Base-by-base conservation (phyloP, 1,140 invertebrate species). In the Camponotus floridanus region DNA sequence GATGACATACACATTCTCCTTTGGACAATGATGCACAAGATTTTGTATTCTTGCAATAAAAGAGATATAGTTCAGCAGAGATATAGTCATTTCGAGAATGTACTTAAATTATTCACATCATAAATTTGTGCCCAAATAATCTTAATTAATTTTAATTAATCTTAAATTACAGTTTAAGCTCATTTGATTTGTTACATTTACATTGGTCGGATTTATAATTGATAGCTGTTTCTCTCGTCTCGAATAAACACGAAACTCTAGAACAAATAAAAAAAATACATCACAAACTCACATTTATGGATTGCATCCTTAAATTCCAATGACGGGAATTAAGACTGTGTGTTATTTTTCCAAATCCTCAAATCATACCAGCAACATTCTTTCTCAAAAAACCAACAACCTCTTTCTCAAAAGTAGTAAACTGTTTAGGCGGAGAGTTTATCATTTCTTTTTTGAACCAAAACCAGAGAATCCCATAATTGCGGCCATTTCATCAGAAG, bases 391-490 rank as follows among this genome's bases (percentile, higher is more conserved):
- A 59, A 79, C 87, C 31, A 57, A 39, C 51, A 71, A 80, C 80
- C 45, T 78, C 36, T 74, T 48, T 33, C 13, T 57, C 48, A 45
- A 76, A 68, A 13, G 4, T 57, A 51, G 33, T 2, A 51, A 62
- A 26, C 26, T 31, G 15, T 42, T 90, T 26, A 87, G 55, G 2
- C 33, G 9, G 15, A 55, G 7, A 45, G 26, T 81, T 81, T 83
- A 78, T 91, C 88, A 95, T 93, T 98, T 98, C 94, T 99, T 99
- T 31, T 98, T 97, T 1, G 97, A 97, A 1, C 98, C 98, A 96
- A 99, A 99, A 2, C 98, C 99, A 15, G 98, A 98, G 94, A 99
- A 99, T 21, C 99, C 99, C 99, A 99, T 99, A 61, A 99, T 97
- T 80, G 98, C 97, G 9, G 98, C 97, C 95, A 99, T 97, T 94